Conservation (phyloP, 2,888 invertebrate genomes). For the Acleris emargana region DNA sequence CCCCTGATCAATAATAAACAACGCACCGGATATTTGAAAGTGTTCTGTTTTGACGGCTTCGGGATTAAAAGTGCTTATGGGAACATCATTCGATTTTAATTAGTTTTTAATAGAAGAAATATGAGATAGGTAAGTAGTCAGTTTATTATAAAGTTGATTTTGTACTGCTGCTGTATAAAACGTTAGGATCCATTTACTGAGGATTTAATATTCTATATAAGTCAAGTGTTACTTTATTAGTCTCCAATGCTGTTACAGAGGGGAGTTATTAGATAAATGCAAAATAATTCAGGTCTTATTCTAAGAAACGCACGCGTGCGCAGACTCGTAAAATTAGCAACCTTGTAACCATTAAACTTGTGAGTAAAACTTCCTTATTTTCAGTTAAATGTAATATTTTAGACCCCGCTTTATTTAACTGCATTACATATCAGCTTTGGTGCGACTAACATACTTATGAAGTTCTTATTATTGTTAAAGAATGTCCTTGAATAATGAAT, state of each 20-base stretch:
- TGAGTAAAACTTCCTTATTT: neutral
- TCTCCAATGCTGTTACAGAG: neutral
- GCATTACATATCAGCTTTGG: no score
- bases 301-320: neutral
- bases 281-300: constrained; percentile 6
- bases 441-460: no score
- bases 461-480: no score
- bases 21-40: constrained; percentile 64
- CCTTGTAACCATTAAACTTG: constrained; percentile 18
- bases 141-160: neutral
- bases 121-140: neutral
- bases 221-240: neutral
- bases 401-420: no score
- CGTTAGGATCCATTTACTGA: no score
- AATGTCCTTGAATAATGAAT: no score
- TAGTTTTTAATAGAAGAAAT: constrained; percentile 35
- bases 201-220: neutral
- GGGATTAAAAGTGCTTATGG: constrained; percentile 69
- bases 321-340: constrained; percentile 4
- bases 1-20: constrained; percentile 69
- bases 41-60: constrained; percentile 62
- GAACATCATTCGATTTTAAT: constrained; percentile 41
- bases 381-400: neutral
- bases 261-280: constrained; percentile 28
- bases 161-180: no score